phyloP scores from a whole-genome alignment of 2,888 invertebrate genomes.

The Pocota personata region DNA sequence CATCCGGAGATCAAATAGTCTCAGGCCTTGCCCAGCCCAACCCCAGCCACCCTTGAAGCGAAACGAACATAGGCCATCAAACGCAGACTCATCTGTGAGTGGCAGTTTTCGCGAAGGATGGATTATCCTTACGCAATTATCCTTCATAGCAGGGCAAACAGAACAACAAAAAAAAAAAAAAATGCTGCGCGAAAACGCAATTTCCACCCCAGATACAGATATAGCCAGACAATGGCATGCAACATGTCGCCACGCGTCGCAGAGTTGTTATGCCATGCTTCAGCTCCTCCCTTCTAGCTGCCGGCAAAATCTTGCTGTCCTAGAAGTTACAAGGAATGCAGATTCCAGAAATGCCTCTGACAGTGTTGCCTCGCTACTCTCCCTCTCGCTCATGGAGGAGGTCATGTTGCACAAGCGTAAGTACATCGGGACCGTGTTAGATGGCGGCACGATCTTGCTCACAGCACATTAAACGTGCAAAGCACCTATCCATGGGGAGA shows the following conservation, averaged over 20 bases:
- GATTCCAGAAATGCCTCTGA: slow-evolving; percentile 63
- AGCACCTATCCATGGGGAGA: slow-evolving; percentile 38
- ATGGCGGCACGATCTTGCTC: slow-evolving; percentile 71
- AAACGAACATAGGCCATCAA: slow-evolving; percentile 81
- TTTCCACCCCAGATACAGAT: slow-evolving; percentile 55
- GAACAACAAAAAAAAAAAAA: slow-evolving; percentile 19
- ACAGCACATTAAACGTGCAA: slow-evolving; percentile 67
- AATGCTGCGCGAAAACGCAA: slow-evolving; percentile 65
- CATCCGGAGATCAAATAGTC: slow-evolving; percentile 56
- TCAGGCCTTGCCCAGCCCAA: slow-evolving; percentile 45
- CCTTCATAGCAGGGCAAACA: slow-evolving; percentile 58
- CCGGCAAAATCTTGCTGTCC: slow-evolving; percentile 43
- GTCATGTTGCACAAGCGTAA: slow-evolving; percentile 67
- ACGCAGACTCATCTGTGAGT: slow-evolving; percentile 80
- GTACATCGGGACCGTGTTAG: slow-evolving; percentile 67
- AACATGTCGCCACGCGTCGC: slow-evolving; percentile 73
- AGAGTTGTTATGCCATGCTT: slow-evolving; percentile 64
- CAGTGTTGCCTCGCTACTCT: background rate
- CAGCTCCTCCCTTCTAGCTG: slow-evolving; percentile 66
- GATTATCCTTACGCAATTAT: slow-evolving; percentile 74
- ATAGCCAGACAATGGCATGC: slow-evolving; percentile 67
- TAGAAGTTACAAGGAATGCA: slow-evolving; percentile 67
- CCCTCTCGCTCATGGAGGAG: slow-evolving; percentile 23
- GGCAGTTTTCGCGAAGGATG: slow-evolving; percentile 79
- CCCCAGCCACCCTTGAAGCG: slow-evolving; percentile 67